These are phyloP conservation scores for Myotis brandtii DNA, from an alignment of 2,113 vertebrate genomes.

Conservation along the genomic window DNA sequence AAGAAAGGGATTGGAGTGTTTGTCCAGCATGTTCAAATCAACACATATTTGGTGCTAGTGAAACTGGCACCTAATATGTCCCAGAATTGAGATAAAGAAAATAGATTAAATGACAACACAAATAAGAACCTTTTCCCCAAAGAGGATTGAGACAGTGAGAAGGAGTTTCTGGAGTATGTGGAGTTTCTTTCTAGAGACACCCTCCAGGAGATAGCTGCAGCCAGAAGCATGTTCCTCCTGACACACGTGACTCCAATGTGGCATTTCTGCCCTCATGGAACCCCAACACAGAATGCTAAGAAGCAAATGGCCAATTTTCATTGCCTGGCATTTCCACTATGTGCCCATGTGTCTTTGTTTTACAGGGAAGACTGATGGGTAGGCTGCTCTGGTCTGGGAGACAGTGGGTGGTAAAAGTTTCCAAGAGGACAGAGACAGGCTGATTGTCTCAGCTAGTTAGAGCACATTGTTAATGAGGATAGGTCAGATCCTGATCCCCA, in stretches of 20 bases:
- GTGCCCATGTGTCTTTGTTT: constrained; percentile 63
- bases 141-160: neutral
- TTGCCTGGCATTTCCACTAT: constrained; percentile 57
- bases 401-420: constrained; percentile 70
- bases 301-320: constrained; percentile 23
- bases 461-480: constrained; percentile 55
- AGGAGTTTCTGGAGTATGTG: neutral
- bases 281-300: neutral
- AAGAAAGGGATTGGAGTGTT: neutral
- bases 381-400: constrained; percentile 59
- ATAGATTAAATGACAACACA: neutral
- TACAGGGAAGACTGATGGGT: constrained; percentile 42
- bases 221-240: neutral
- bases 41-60: neutral
- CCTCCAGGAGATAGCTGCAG: neutral
- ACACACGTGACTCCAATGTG: neutral
- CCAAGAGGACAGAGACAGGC: constrained; percentile 56
- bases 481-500: constrained; percentile 28
- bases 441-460: constrained; percentile 56
- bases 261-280: constrained; percentile 37
- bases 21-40: neutral
- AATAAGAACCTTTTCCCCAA: neutral
- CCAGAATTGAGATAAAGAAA: neutral
- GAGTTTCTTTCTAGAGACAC: neutral
- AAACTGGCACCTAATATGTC: neutral